These are phyloP conservation scores for Ctenopoma kingsleyae DNA, from an alignment of 2,797 vertebrate genomes.

Conservation along the genomic window DNA sequence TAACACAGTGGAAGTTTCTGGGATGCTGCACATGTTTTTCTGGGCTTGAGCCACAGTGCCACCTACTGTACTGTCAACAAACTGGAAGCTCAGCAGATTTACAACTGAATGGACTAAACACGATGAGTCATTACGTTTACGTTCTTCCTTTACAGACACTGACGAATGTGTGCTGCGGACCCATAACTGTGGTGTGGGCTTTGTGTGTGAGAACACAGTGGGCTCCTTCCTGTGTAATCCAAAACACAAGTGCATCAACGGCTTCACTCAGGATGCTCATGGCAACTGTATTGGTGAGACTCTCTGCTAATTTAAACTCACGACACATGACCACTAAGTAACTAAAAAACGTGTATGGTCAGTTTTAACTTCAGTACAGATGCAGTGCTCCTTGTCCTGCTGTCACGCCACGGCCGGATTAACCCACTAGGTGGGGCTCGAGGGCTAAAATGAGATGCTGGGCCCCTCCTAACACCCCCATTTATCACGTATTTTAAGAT, in stretches of 20 bases:
- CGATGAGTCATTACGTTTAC: neutral
- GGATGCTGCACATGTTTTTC: slow-evolving; percentile 15
- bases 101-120: neutral
- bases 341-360: neutral
- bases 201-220: slow-evolving; percentile 88
- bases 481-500: too few species aligned
- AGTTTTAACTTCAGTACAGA: neutral
- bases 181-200: slow-evolving; percentile 86
- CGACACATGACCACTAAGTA: neutral
- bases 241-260: slow-evolving; percentile 89
- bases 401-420: neutral
- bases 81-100: neutral
- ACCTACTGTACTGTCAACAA: slow-evolving; percentile 62
- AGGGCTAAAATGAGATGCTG: neutral
- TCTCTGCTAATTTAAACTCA: slow-evolving; percentile 4
- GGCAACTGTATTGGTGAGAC: slow-evolving; percentile 93
- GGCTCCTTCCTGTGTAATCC: slow-evolving; percentile 90
- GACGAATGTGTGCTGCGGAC: slow-evolving; percentile 87
- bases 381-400: neutral
- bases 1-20: slow-evolving; percentile 14
- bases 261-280: slow-evolving; percentile 91
- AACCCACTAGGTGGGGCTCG: neutral
- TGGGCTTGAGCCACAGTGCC: slow-evolving; percentile 80
- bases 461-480: too few species aligned
- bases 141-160: slow-evolving; percentile 80